Base-by-base conservation (phyloP, 2,888 invertebrate genomes). In the Metalampra italica region DNA sequence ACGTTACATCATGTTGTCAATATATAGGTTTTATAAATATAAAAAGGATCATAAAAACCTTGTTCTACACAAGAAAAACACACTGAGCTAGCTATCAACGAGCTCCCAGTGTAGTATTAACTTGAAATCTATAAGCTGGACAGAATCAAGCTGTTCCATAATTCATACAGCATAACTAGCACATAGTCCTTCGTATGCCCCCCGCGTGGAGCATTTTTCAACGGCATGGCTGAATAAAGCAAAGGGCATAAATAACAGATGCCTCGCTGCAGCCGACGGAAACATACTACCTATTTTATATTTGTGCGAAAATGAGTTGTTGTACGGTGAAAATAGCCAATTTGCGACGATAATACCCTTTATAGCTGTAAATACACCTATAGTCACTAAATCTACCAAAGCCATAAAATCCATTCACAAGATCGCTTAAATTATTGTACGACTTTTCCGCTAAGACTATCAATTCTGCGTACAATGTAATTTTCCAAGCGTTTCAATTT, bases 161-260 rank as follows among this genome's bases (percentile, higher is more conserved):
- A 87, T 86, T 86, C 85, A 87, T 85, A 64, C 55, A 56, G 72
- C 64, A 78, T 78, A 77, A 78, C 77, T 77, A 78, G 70, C 75
- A 70, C 54, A 61, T 51, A 55, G 63, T 61, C 67, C 68, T 73
- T 71, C 71, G 68, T 69, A 70, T 77, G 69, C 78, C 82, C 81
- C 82, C 85, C 78, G 82, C 75, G 75, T 72, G 57, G 84, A 64
- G 64, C 75, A 85, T 85, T 85, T 86, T 86, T 85, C 85, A 86
- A 68, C 64, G 68, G 63, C 60, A 66, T 62, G 64, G 64, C 68
- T 75, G 74, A 73, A 78, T 77, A 71, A 71, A 66, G 59, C 59
- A 63, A 58, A 57, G 54, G 61, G 63, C 67, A 78, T 80, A 80
- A 78, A 77, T 77, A 76, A 71, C 62, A 62, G 60, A 62, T 62